Conservation (phyloP, 2,797 vertebrate genomes). For the Tympanoctomys barrerae region DNA sequence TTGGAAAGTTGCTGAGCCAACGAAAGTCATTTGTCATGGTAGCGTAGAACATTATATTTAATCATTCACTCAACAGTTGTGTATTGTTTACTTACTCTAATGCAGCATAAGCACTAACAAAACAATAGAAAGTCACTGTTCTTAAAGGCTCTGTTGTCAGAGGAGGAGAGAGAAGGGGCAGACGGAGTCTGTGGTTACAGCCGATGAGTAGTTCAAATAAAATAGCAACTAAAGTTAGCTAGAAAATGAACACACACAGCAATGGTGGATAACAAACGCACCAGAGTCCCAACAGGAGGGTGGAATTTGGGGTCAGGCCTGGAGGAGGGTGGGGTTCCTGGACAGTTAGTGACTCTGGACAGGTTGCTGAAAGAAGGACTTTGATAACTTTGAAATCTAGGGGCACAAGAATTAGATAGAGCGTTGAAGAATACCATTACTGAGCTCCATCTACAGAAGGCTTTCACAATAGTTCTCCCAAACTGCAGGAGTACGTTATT, state of each 20-base stretch:
- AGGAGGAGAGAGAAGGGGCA: not conserved
- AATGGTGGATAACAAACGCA: not conserved
- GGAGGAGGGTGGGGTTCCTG: not conserved
- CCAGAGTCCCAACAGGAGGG: not conserved
- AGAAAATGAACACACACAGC: not conserved
- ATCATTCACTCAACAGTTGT: slow-evolving; percentile 4
- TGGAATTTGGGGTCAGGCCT: not conserved
- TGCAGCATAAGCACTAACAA: not conserved
- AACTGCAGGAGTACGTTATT: not conserved
- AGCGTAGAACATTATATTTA: slow-evolving; percentile 3
- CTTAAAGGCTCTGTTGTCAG: not conserved
- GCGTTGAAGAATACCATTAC: not conserved
- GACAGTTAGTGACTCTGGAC: not conserved
- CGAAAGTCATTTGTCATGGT: slow-evolving; percentile 34
- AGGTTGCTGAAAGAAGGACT: not conserved
- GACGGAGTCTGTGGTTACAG: not conserved
- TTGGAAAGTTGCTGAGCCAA: slow-evolving; percentile 55
- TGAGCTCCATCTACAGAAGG: not conserved
- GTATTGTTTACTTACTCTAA: not conserved
- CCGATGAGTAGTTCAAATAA: slow-evolving; percentile 3
- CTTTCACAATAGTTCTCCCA: not conserved
- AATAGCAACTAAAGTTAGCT: not conserved
- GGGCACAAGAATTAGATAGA: not conserved
- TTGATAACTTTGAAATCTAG: not conserved
- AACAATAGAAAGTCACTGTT: not conserved